phyloP scores from a whole-genome alignment of 2,888 invertebrate species.

The Cryptocephalus moraei region DNA sequence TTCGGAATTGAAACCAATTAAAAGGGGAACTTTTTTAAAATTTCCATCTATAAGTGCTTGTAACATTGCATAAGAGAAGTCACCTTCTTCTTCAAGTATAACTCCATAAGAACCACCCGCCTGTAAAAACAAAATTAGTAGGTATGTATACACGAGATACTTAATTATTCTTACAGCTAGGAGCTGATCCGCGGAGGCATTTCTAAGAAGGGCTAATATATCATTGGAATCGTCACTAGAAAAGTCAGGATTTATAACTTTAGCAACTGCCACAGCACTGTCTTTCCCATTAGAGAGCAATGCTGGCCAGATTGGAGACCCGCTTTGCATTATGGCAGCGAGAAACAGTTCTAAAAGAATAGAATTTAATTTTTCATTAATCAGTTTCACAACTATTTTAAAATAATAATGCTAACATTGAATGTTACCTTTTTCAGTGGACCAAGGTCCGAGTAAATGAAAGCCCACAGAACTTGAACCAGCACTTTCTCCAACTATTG shows the following conservation, averaged over 20 bases:
- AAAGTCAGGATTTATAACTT: constrained; percentile 4
- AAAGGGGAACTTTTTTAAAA: constrained; percentile 8
- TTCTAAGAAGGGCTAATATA: constrained; percentile 5
- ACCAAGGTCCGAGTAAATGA: constrained; percentile 1
- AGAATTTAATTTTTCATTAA: neutral
- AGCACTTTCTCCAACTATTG: neutral
- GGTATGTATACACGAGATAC: neutral
- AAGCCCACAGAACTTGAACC: neutral
- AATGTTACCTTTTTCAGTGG: constrained; percentile 1
- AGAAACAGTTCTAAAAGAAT: constrained; percentile 7
- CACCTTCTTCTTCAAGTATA: constrained; percentile 4
- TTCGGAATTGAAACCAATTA: constrained; percentile 12
- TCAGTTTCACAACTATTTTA: too few relatives aligned
- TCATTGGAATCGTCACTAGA: constrained; percentile 5
- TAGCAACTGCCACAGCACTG: constrained; percentile 4
- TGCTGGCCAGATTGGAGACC: constrained; percentile 1
- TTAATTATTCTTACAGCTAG: constrained; percentile 4
- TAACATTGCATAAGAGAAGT: constrained; percentile 4
- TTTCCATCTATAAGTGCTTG: constrained; percentile 5
- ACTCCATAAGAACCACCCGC: constrained; percentile 1
- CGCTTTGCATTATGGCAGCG: constrained; percentile 10
- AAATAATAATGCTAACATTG: neutral
- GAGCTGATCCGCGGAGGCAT: constrained; percentile 2
- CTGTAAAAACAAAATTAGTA: neutral
- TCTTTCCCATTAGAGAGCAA: constrained; percentile 2